Conservation (phyloP, 2,888 invertebrate genomes). For the Carcina quercana region DNA sequence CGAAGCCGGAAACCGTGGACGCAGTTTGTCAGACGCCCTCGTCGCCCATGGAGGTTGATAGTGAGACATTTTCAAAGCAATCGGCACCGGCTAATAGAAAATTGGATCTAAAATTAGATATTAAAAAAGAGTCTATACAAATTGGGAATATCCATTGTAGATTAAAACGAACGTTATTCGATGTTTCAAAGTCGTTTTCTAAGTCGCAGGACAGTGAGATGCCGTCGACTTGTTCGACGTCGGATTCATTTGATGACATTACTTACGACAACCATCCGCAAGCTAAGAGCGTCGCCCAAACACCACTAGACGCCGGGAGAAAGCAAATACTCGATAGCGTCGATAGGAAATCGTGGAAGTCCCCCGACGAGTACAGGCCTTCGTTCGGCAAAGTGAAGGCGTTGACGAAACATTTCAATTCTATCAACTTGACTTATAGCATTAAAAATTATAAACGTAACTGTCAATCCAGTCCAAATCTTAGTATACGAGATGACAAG, state of each 20-base stretch:
- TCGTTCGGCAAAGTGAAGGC: conserved; percentile 82
- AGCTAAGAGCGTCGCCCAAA: conserved; percentile 22
- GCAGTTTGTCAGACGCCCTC: conserved; percentile 56
- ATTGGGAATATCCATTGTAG: conserved; percentile 47
- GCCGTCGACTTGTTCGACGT: conserved; percentile 48
- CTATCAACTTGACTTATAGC: conserved; percentile 59
- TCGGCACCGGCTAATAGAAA: conserved; percentile 27
- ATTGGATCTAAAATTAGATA: conserved; percentile 41
- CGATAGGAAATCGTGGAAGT: conserved; percentile 78
- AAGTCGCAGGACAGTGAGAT: conserved; percentile 56
- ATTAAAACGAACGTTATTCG: conserved; percentile 45
- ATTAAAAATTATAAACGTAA: conserved; percentile 56
- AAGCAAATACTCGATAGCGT: conserved; percentile 51
- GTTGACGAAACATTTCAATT: conserved; percentile 80
- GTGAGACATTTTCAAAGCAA: conserved; percentile 16
- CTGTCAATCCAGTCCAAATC: conserved; percentile 65
- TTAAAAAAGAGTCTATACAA: conserved; percentile 37
- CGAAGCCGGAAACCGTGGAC: conserved; percentile 47
- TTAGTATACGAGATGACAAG: conserved; percentile 41
- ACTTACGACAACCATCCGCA: conserved; percentile 21
- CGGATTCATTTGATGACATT: conserved; percentile 46
- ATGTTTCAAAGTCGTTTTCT: conserved; percentile 48
- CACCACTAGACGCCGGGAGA: conserved; percentile 36
- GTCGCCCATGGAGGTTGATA: conserved; percentile 32
- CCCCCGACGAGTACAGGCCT: conserved; percentile 79